phyloP scores from a whole-genome alignment of 2,797 vertebrate genomes.

The Austrolebias charrua region DNA sequence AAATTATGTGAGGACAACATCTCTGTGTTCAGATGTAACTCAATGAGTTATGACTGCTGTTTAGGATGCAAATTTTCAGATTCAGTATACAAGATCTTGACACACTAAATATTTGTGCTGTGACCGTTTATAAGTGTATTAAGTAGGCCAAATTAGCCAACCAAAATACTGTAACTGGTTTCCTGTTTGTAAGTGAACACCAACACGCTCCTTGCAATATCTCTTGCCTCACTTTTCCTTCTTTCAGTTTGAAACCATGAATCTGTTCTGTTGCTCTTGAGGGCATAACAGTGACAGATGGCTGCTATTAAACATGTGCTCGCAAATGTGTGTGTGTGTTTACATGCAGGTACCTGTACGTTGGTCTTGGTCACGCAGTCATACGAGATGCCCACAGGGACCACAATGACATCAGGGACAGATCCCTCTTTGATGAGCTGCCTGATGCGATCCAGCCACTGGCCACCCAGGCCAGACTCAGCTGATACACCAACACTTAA shows the following conservation, averaged over 20 bases:
- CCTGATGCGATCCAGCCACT: constrained; percentile 82
- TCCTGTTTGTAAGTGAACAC: constrained; percentile 9
- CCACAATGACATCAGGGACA: constrained; percentile 80
- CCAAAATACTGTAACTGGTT: constrained; percentile 6
- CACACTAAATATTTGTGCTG: constrained; percentile 1
- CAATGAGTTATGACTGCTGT: not conserved
- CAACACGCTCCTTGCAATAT: constrained; percentile 1
- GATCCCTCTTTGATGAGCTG: constrained; percentile 68
- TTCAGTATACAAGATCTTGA: not conserved
- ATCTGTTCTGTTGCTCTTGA: constrained; percentile 19
- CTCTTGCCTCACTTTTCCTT: constrained; percentile 6
- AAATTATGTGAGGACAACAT: constrained; percentile 1
- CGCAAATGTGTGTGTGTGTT: constrained; percentile 27
- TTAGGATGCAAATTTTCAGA: not conserved
- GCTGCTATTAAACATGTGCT: constrained; percentile 27
- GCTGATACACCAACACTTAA: constrained; percentile 85
- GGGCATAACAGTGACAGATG: constrained; percentile 33
- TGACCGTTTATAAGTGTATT: not conserved
- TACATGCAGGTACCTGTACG: constrained; percentile 49
- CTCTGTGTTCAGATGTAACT: constrained; percentile 5
- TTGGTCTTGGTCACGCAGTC: constrained; percentile 68
- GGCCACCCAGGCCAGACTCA: constrained; percentile 64
- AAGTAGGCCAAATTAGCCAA: not conserved
- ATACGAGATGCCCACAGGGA: constrained; percentile 87
- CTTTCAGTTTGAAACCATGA: constrained; percentile 27